Percentiles rank a stretch among this genome's conserved stretches.
Conservation (phyloP, 2,113 vertebrate species). For the Lontra canadensis region DNA sequence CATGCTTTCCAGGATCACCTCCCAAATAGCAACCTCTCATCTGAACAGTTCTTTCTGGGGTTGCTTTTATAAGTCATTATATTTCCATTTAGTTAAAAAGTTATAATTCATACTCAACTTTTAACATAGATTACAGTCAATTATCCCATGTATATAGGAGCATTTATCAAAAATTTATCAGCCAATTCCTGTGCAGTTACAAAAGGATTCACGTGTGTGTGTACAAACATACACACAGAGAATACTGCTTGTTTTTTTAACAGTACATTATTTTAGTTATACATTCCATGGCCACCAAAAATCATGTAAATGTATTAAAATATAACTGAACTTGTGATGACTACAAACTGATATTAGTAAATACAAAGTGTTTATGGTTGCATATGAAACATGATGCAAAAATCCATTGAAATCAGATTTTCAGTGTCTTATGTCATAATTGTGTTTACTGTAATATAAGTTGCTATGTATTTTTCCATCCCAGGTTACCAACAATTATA, state of each 20-base stretch:
- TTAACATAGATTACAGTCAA: neutral
- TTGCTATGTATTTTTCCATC: neutral
- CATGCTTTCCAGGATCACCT: neutral
- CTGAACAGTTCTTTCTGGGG: neutral
- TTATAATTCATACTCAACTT: neutral
- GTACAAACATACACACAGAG: neutral
- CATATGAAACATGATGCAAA: neutral
- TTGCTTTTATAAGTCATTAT: neutral
- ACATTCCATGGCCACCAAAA: neutral
- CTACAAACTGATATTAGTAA: neutral
- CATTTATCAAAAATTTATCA: neutral
- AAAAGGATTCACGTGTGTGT: neutral
- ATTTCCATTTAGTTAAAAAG: neutral
- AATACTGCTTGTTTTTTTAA: neutral
- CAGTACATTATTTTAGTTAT: neutral
- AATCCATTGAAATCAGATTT: neutral
- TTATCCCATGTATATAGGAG: neutral
- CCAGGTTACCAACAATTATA: neutral
- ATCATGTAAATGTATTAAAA: neutral
- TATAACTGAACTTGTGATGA: neutral
- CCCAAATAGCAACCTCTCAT: neutral
- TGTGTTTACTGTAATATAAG: neutral
- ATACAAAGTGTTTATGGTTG: neutral
- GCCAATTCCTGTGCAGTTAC: neutral
- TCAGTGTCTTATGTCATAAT: neutral